Conservation (phyloP, 2,113 vertebrate genomes). For the Chaenocephalus aceratus region DNA sequence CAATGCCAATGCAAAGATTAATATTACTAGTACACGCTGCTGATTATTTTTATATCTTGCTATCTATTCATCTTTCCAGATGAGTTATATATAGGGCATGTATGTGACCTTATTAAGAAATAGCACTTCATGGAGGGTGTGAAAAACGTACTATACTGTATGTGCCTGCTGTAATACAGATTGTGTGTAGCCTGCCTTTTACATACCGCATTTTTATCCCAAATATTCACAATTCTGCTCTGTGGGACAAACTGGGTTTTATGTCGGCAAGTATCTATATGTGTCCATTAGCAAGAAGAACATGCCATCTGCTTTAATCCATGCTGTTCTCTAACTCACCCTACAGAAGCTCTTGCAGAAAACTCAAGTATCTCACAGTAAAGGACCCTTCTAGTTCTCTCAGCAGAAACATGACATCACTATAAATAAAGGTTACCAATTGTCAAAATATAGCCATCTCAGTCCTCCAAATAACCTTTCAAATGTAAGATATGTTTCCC, state of each 20-base stretch:
- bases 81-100: slow-evolving; percentile 30
- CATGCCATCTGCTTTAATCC: slow-evolving; percentile 5
- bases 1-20: background rate
- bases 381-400: background rate
- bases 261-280: slow-evolving; percentile 1
- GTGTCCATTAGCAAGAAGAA: slow-evolving; percentile 11
- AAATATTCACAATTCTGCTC: background rate
- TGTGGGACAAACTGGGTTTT: slow-evolving; percentile 15
- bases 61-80: slow-evolving; percentile 4
- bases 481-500: slow-evolving; percentile 10
- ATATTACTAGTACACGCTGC: background rate
- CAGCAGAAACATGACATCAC: background rate
- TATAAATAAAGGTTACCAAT: background rate
- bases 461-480: slow-evolving; percentile 37
- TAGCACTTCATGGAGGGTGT: slow-evolving; percentile 6
- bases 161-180: background rate
- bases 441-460: background rate
- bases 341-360: background rate
- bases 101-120: slow-evolving; percentile 38
- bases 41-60: slow-evolving; percentile 1
- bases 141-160: slow-evolving; percentile 17
- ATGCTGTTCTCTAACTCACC: background rate
- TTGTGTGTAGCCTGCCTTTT: background rate
- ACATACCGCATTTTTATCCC: too few relatives aligned
- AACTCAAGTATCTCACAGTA: background rate